Evolutionary conservation across 1,140 invertebrate species (phyloP).

Genomic region (Sminthurides bifidus): DNA sequence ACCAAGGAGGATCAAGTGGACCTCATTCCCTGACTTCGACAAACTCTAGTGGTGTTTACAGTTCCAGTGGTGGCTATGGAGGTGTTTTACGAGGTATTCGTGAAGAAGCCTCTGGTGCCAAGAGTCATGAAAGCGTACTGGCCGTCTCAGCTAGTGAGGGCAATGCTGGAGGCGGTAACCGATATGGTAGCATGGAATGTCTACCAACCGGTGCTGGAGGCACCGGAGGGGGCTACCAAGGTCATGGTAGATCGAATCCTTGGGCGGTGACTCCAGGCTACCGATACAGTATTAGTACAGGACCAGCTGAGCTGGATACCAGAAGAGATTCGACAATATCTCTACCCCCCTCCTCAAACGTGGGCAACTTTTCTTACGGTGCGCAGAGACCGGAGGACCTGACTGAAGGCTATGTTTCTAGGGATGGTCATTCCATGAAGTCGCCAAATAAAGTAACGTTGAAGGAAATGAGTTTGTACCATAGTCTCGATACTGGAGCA

Average conservation of each 20-base stretch:
- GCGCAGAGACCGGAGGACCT: too few species aligned
- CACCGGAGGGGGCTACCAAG: background rate
- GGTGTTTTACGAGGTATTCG: slow-evolving; percentile 9
- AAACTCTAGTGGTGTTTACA: background rate
- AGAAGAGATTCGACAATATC: slow-evolving; percentile 13
- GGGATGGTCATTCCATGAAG: too few species aligned
- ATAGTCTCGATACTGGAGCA: slow-evolving; percentile 1
- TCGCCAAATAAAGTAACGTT: slow-evolving; percentile 7
- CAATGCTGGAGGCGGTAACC: slow-evolving; percentile 1
- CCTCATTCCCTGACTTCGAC: background rate
- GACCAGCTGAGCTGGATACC: slow-evolving; percentile 12
- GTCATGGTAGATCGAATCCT: background rate
- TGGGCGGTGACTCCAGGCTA: slow-evolving; percentile 22
- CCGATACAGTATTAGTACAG: slow-evolving; percentile 29
- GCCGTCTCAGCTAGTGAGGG: background rate
- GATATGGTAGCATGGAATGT: slow-evolving; percentile 29
- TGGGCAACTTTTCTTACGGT: too few species aligned
- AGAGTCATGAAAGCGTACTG: slow-evolving; percentile 29
- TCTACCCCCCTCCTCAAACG: slow-evolving; percentile 6
- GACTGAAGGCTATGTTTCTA: too few species aligned
- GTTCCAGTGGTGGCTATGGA: background rate
- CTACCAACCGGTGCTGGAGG: slow-evolving; percentile 7
- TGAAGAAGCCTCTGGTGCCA: slow-evolving; percentile 23
- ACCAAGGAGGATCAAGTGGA: slow-evolving; percentile 14
- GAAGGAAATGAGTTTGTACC: slow-evolving; percentile 6